Percentiles rank a stretch among this genome's conserved stretches.
These are phyloP conservation scores for Terrapene triunguis DNA, from an alignment of 2,113 vertebrate genomes.

Conservation along the genomic window DNA sequence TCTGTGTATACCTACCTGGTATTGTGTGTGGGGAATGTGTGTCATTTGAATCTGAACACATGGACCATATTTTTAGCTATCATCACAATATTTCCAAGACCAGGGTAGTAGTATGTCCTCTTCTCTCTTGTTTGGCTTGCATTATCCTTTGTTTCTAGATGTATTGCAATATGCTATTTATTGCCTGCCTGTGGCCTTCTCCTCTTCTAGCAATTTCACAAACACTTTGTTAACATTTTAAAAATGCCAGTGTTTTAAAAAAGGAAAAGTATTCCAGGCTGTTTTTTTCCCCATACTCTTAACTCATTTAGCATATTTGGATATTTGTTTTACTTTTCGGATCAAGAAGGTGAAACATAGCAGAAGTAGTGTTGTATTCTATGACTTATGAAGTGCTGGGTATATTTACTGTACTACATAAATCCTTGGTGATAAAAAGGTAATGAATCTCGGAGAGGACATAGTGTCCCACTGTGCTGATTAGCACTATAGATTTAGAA, in stretches of 20 bases:
- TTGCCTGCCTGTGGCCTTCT: not conserved
- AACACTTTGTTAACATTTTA: not conserved
- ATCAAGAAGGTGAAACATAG: not conserved
- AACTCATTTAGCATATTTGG: not conserved
- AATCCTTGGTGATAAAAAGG: slow-evolving; percentile 26
- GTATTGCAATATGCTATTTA: not conserved
- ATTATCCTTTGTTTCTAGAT: not conserved
- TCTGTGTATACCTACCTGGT: not conserved
- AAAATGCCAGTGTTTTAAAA: not conserved
- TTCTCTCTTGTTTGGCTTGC: not conserved
- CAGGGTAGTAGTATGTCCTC: not conserved
- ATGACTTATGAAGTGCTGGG: slow-evolving; percentile 14
- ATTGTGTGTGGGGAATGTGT: not conserved
- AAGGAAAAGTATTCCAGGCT: not conserved
- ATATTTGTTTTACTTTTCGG: not conserved
- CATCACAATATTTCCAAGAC: not conserved
- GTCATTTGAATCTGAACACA: not conserved
- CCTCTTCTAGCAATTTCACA: not conserved
- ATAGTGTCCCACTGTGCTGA: slow-evolving; percentile 24
- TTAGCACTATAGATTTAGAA: slow-evolving; percentile 58
- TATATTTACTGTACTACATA: slow-evolving; percentile 47
- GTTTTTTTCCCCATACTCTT: not conserved
- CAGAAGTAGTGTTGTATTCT: not conserved
- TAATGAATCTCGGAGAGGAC: slow-evolving; percentile 29
- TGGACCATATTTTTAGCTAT: not conserved